These are phyloP conservation scores for Iguana delicatissima DNA, from an alignment of 2,797 vertebrate genomes.

Conservation along the genomic window DNA sequence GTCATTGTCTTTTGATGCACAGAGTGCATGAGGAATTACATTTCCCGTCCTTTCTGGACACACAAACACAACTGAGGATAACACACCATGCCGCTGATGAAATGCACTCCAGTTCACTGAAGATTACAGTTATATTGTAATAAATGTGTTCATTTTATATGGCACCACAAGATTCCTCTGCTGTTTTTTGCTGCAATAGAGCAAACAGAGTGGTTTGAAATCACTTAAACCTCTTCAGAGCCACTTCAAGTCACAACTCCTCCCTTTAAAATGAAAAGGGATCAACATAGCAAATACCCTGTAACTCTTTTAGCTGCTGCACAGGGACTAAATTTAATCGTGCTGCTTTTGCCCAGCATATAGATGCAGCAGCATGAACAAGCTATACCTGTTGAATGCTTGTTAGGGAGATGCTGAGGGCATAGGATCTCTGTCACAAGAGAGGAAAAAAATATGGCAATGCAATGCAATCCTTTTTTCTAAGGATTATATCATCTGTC, in stretches of 20 bases:
- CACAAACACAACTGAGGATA: too few species aligned
- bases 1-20: neutral
- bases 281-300: neutral
- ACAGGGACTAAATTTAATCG: neutral
- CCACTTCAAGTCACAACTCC: neutral
- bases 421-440: neutral
- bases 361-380: neutral
- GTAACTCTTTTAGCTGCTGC: neutral
- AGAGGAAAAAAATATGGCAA: neutral
- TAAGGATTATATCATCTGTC: neutral
- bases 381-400: neutral
- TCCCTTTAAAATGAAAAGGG: neutral
- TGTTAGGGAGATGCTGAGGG: neutral
- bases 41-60: neutral
- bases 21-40: neutral
- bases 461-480: neutral
- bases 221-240: too few species aligned
- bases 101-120: neutral
- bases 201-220: too few species aligned
- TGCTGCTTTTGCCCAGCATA: neutral
- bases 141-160: neutral
- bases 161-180: neutral
- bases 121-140: neutral
- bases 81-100: too few species aligned
- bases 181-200: neutral